These are phyloP conservation scores for Ranitomeya variabilis DNA, from an alignment of 2,113 vertebrate genomes.

Conservation along the genomic window DNA sequence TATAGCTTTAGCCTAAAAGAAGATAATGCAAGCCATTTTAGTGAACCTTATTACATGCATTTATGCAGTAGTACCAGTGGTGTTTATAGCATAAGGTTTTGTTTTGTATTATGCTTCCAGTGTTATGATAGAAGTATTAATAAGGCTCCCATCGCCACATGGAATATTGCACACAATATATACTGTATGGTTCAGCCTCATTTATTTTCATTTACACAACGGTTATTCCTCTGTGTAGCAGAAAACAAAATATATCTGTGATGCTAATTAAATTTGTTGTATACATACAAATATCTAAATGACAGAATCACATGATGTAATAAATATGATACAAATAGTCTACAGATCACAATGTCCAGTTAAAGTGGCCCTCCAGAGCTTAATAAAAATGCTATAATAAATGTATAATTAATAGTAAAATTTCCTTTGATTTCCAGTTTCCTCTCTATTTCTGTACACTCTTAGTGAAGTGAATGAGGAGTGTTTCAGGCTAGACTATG, in stretches of 20 bases:
- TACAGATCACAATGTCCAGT: too few species aligned
- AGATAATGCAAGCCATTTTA: conserved; percentile 27
- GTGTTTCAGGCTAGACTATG: too few species aligned
- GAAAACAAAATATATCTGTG: neutral
- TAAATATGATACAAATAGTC: neutral
- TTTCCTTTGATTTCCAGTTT: too few species aligned
- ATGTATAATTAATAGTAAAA: neutral
- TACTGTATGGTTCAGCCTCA: conserved; percentile 15
- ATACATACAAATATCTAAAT: neutral
- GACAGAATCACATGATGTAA: neutral
- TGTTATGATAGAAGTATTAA: neutral
- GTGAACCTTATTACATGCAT: conserved; percentile 3
- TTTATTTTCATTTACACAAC: conserved; percentile 33
- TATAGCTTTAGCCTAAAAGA: conserved; percentile 15
- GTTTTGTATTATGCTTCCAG: neutral
- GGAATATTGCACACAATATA: neutral
- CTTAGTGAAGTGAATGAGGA: too few species aligned
- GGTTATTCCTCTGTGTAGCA: conserved; percentile 1
- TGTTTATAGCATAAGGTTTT: neutral
- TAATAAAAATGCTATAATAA: neutral
- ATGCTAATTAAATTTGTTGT: conserved; percentile 8
- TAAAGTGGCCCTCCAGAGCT: too few species aligned
- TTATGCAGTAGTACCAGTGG: conserved; percentile 16
- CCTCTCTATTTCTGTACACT: too few species aligned
- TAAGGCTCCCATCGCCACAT: neutral